Percentiles rank a stretch among this genome's conserved stretches.
Evolutionary conservation across 2,113 vertebrate species (phyloP).

Genomic region (Hippopotamus amphibius): DNA sequence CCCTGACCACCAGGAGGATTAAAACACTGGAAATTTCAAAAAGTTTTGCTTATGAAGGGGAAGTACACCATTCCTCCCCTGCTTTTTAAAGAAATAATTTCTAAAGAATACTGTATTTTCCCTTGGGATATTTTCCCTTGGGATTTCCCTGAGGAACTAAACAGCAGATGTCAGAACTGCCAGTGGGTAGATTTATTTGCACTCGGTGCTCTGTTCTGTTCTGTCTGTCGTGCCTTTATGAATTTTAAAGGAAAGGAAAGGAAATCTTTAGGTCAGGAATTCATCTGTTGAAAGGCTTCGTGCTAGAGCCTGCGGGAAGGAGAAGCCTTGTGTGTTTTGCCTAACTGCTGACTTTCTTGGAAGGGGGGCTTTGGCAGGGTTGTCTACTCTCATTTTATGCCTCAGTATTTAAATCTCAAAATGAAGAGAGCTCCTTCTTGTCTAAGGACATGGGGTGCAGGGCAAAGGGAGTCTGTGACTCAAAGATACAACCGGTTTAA

Average conservation of each 20-base stretch:
- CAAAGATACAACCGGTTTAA: background rate
- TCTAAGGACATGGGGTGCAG: background rate
- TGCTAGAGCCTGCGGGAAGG: background rate
- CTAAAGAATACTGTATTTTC: constrained; percentile 41
- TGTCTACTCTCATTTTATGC: background rate
- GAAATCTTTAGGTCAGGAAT: background rate
- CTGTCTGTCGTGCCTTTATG: background rate
- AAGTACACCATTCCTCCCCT: background rate
- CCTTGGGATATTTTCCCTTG: constrained; percentile 14
- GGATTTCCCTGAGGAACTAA: constrained; percentile 30
- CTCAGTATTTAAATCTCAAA: constrained; percentile 2
- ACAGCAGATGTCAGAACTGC: background rate
- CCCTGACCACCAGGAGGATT: background rate
- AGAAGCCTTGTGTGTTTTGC: background rate
- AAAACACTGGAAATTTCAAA: background rate
- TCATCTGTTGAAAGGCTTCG: background rate
- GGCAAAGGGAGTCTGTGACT: background rate
- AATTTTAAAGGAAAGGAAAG: constrained; percentile 10
- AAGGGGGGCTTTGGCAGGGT: background rate
- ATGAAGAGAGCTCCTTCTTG: background rate
- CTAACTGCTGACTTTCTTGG: background rate
- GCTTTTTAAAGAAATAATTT: constrained; percentile 49
- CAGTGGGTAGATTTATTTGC: background rate
- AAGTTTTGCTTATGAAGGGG: background rate
- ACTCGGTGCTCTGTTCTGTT: background rate